Percentiles rank a stretch among this genome's conserved stretches.
phyloP scores from a whole-genome alignment of 2,888 invertebrate species.

The Chelonus formosanus region DNA sequence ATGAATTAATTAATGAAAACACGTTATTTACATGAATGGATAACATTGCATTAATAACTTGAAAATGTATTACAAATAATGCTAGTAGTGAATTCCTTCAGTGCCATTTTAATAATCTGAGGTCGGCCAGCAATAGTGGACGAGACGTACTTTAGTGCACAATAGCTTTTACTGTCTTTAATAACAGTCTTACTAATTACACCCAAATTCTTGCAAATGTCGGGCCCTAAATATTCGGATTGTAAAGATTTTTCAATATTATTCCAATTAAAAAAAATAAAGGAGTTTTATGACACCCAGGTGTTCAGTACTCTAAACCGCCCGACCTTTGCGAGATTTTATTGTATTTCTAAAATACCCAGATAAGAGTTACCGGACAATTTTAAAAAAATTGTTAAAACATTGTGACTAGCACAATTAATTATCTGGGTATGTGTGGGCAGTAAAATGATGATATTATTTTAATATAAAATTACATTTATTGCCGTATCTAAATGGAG shows the following conservation, averaged over 20 bases:
- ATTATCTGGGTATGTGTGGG: slow-evolving; percentile 29
- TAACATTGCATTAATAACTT: slow-evolving; percentile 39
- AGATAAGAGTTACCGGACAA: too few species aligned
- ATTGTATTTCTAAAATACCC: too few species aligned
- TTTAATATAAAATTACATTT: slow-evolving; percentile 26
- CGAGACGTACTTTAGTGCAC: slow-evolving; percentile 39
- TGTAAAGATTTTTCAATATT: too few species aligned
- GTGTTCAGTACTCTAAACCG: too few species aligned
- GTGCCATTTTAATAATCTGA: slow-evolving; percentile 40
- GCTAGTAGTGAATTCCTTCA: slow-evolving; percentile 42
- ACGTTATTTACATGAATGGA: slow-evolving; percentile 56
- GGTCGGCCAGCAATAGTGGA: slow-evolving; percentile 37
- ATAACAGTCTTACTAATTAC: slow-evolving; percentile 1
- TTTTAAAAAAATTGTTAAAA: too few species aligned
- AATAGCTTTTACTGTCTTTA: slow-evolving; percentile 33
- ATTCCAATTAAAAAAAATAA: too few species aligned
- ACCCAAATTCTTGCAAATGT: too few species aligned
- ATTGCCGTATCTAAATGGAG: slow-evolving; percentile 24
- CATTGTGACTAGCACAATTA: slow-evolving; percentile 15
- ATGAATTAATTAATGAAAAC: slow-evolving; percentile 41
- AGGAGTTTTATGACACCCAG: too few species aligned
- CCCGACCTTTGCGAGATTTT: too few species aligned
- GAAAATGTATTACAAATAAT: slow-evolving; percentile 40
- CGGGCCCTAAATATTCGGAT: too few species aligned
- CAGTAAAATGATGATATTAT: slow-evolving; percentile 23